Base-by-base conservation (phyloP, 2,113 vertebrate species). In the Spea bombifrons region DNA sequence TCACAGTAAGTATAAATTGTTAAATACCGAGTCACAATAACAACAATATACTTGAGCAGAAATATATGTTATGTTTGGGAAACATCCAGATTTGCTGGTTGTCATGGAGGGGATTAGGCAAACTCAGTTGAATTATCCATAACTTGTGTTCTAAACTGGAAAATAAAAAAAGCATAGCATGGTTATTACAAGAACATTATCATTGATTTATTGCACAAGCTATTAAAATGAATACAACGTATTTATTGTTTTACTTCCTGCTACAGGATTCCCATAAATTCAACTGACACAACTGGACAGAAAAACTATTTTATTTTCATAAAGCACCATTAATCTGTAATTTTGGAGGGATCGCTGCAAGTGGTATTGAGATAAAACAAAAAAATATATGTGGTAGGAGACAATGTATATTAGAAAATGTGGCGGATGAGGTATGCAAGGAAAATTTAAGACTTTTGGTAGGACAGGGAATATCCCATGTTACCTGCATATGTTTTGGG, bases 11-110 rank as follows among this genome's bases (percentile, higher is more conserved):
- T 12, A 59, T 59, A 13, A 59, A 59, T 12, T 10, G 10, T 59
- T 59, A 30, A 59, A 59, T 59, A 59, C 55, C 10, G 15, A 59
- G 9, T 52, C 55, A 59, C 9, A 12, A 59, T 10, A 12, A 59
- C 12, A 59, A 59, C 4, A 59, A 59, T 10, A 9, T 59, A 59
- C 15, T 59, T 59, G 30, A 63, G 63, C 13, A 49, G n/a, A 74
- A 73, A 74, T 74, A 46, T 16, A 64, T 74, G 46, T 63, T 72
- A 43, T 46, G 47, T 12, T 74, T 74, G 72, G 72, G 57, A 48
- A 63, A 48, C 3, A n/a, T 74, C 72, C 72, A 74, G 72, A 63
- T 63, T 43, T 74, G 55, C 45, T 75, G 73, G 17, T 46, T 63
- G 30, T 63, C 55, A 46, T 75, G 59, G 73, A 59, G 17, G 16